Conservation (phyloP, 1,140 invertebrate species). For the Drosophila pallidifrons region DNA sequence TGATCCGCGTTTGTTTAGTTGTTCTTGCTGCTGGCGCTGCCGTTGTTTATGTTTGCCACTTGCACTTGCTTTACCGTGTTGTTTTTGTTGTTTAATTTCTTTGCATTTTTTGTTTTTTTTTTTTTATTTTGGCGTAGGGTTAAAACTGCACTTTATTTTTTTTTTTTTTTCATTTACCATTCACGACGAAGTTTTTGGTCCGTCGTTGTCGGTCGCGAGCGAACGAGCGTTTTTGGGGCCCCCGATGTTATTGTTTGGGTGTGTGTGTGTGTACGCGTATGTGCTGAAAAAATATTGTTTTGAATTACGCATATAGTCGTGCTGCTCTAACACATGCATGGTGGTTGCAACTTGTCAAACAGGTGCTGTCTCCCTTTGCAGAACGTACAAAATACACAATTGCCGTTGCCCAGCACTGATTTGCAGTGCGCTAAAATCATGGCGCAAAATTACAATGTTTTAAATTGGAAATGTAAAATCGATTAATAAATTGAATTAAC, state of each 20-base stretch:
- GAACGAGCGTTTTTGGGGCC: constrained; percentile 63
- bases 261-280: constrained; percentile 50
- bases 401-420: constrained; percentile 36
- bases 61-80: constrained; percentile 68
- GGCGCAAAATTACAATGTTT: constrained; percentile 20
- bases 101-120: constrained; percentile 54
- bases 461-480: no score
- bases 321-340: constrained; percentile 39
- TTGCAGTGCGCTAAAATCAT: constrained; percentile 31
- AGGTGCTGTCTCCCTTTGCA: constrained; percentile 38
- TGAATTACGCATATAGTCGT: constrained; percentile 25
- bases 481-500: no score
- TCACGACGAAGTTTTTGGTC: constrained; percentile 73
- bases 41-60: constrained; percentile 81
- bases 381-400: constrained; percentile 10
- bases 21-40: constrained; percentile 45
- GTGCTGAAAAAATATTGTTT: constrained; percentile 41
- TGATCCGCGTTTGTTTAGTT: constrained; percentile 56
- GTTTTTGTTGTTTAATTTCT: constrained; percentile 78
- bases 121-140: constrained; percentile 59
- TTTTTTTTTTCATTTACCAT: constrained; percentile 77
- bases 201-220: constrained; percentile 56
- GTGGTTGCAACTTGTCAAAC: not conserved
- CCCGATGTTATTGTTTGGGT: constrained; percentile 70
- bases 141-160: constrained; percentile 70